Evolutionary conservation across 2,797 vertebrate species (phyloP), one percentile per base, ranked within the genome.

Genomic region (Sebastes steindachneri): DNA sequence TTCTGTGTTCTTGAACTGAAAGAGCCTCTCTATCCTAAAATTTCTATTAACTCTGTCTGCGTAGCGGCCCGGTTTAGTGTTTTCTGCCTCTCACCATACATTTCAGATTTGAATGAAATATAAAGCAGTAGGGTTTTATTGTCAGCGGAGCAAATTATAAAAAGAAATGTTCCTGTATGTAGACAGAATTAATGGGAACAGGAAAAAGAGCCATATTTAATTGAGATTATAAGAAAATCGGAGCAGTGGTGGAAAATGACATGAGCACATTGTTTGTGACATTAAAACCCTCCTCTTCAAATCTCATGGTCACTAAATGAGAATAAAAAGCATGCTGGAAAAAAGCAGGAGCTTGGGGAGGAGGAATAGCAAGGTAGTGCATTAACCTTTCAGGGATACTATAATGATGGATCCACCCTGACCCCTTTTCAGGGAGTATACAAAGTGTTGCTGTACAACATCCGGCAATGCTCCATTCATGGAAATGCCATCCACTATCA

Each of bases 341-440:
- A 75, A 48, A 80, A 85, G 64, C 80, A 70, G 37, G 29, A 62
- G 54, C 57, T 73, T 60, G n/a, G 17, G 55, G 25, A 66, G 77
- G 57, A 84, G 68, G 75, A 85, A 86, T 83, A 87, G 54, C 45
- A 66, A 84, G 68, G 37, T 31, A 84, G 70, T 88, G 77, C 91
- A 92, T 92, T 93, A 92, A 92, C 88, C 88, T 94, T 93, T 87
- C 80, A 79, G 69, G 48, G 51, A 86, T 62, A 37, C 75, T 84
- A 17, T 45, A 79, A 90, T 89, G 83, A 86, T 33, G 2, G 45
- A 72, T 41, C 68, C 58, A 68, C 71, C 68, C 62, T 86, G 86
- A 88, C 88, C 91, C 85, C 72, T 86, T 88, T 93, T 91, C 75
- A 74, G 23, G 17, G 41, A 77, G 37, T 29, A 67, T 48, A 77